Evolutionary conservation across 2,888 invertebrate genomes (phyloP).

Genomic region (Luperina nickerlii): DNA sequence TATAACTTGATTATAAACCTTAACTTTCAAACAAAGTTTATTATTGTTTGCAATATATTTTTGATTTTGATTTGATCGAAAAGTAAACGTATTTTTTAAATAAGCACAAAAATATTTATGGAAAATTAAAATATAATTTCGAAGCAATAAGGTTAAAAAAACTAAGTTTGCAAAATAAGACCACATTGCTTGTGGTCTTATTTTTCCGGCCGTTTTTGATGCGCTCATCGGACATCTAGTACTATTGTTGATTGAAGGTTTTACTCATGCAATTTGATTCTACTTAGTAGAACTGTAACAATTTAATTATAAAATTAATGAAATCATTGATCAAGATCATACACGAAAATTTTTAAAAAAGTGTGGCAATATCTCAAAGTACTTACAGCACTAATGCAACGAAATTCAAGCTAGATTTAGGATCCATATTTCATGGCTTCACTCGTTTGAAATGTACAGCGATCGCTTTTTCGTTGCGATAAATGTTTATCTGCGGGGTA

Average conservation of each 20-base stretch:
- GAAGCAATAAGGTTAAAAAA: too few relatives aligned
- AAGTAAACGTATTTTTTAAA: too few relatives aligned
- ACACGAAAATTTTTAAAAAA: background rate
- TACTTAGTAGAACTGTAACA: background rate
- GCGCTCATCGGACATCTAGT: too few relatives aligned
- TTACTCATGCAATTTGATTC: background rate
- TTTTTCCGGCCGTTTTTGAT: too few relatives aligned
- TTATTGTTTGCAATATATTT: background rate
- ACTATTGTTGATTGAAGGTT: background rate
- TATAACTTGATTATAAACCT: too few relatives aligned
- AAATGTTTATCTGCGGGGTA: background rate
- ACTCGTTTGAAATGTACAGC: background rate
- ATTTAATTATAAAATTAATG: background rate
- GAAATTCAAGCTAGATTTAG: background rate
- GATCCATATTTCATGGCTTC: conserved; percentile 6
- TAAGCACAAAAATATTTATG: too few relatives aligned
- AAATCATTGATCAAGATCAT: background rate
- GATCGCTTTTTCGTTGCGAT: background rate
- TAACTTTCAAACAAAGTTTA: background rate
- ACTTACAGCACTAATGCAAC: conserved; percentile 8
- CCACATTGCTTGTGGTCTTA: too few relatives aligned
- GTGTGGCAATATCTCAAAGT: background rate
- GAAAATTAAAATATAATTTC: too few relatives aligned
- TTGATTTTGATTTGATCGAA: too few relatives aligned
- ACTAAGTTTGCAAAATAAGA: too few relatives aligned